Base-by-base conservation (phyloP, 2,797 vertebrate genomes). In the Labeo calbasu region DNA sequence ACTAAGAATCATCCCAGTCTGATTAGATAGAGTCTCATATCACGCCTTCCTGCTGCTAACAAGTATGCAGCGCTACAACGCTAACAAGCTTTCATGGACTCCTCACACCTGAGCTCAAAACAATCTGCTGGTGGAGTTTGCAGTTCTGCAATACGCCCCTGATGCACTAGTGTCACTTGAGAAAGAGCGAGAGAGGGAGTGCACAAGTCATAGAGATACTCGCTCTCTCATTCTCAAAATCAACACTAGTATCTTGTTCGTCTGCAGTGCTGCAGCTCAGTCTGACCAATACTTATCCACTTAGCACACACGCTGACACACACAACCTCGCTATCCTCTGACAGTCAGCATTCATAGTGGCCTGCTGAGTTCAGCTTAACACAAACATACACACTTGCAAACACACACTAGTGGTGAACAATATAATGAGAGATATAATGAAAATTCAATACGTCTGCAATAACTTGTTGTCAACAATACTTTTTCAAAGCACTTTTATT, bases 301-400 rank as follows among this genome's bases (percentile, higher is more conserved):
- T 63, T 15, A 57, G 8, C 48, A 57, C 40, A 72, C 43, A 72
- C 40, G 25, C 2, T 8, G 36, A 19, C 14, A 55, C 80, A 57
- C 23, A 73, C 46, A 57, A n/a, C 21, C 59, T 70, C 40, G 17
- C 65, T 19, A 17, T 82, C 53, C 14, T 28, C 55, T 53, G 50
- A 79, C 79, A 63, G 71, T 83, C 70, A 81, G 71, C 77, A 69
- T 28, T 85, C 69, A 75, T 48, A 66, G 55, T 57, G 46, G 21
- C 55, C 72, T 46, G 51, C 72, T 65, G 48, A 48, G 46, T 68
- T 68, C 68, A 10, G 32, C 21, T 75, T 36, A 78, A 40, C 51
- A 68, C 13, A 70, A 28, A 40, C 32, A 76, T 40, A 11, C 77
- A 78, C 23, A 78, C 15, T 46, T 59, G 25, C 1, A 23, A 15